A percentile compares a stretch with the other conserved stretches of the same genome.
These are phyloP conservation scores for Sebastes umbrosus DNA, from an alignment of 2,797 vertebrate genomes.

Conservation along the genomic window DNA sequence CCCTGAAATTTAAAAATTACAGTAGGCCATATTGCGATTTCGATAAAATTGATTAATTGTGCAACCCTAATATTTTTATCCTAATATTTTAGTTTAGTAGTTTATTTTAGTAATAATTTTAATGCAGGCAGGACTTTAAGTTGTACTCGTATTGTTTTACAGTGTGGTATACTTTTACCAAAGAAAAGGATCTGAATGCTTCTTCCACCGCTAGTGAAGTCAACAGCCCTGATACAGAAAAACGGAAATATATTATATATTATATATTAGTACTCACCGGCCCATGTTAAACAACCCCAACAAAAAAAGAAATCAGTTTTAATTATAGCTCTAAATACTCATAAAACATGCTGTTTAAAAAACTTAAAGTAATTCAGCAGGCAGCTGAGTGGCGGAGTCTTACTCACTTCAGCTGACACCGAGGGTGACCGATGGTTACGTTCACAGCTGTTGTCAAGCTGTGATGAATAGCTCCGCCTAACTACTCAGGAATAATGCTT, in stretches of 20 bases:
- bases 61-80: too few species aligned
- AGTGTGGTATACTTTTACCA: not conserved
- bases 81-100: too few species aligned
- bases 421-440: constrained; percentile 63
- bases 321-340: not conserved
- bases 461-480: constrained; percentile 74
- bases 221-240: constrained; percentile 4
- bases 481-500: constrained; percentile 73
- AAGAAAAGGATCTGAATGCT: not conserved
- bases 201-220: not conserved
- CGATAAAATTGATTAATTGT: too few species aligned
- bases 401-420: constrained; percentile 29
- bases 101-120: not conserved
- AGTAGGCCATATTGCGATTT: too few species aligned
- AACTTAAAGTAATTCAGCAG: not conserved
- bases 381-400: constrained; percentile 19
- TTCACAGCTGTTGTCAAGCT: constrained; percentile 64
- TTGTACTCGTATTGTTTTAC: not conserved
- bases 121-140: not conserved
- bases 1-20: too few species aligned
- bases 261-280: not conserved
- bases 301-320: not conserved
- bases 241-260: not conserved
- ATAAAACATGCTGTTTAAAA: constrained; percentile 2
- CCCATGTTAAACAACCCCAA: not conserved